Evolutionary conservation across 2,888 invertebrate species (phyloP), one percentile per base, ranked within the genome.

Genomic region (Andrena trimmerana): DNA sequence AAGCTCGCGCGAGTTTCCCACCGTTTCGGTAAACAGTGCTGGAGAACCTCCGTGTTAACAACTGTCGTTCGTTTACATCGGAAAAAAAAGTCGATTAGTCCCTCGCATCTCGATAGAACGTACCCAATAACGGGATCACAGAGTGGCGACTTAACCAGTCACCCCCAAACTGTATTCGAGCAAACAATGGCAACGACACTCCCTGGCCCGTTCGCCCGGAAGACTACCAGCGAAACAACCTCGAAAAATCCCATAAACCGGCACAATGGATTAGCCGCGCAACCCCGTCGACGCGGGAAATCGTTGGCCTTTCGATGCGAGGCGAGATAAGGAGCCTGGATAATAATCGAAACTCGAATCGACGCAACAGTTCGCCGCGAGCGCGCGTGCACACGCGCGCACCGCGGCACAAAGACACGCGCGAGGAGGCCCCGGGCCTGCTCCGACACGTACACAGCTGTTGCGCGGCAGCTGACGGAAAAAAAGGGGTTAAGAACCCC

Each of bases 401-500:
- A 24, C 10, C 24, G 57, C 36, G 42, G 36, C 24, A 27, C 54
- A 73, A 20, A 36, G 13, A 42, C 42, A 13, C 71, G 42, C 63
- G 66, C 59, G 69, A 42, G 70, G 60, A 70, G 77, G 81, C 75
- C 65, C 73, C 59, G 65, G 76, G 83, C 82, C 57, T 72, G 50
- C 48, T 70, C 70, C 74, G 71, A 31, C 81, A 83, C 86, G 88
- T 89, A 89, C 89, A 92, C 93, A 93, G 93, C 92, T 93, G 93
- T 92, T 91, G 88, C 91, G 89, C 88, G 87, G 93, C 93, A 94
- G 94, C 93, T 93, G 93, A 93, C 93, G 88, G 89, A 86, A 89
- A 92, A 92, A 93, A 93, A 92, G 92, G 93, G 93, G 93, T 93
- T 92, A 92, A 93, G 92, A 92, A 92, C 91, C 92, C 92, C 82